These are phyloP conservation scores for Phaenicophaeus curvirostris DNA, from an alignment of 2,797 vertebrate genomes.

Conservation along the genomic window DNA sequence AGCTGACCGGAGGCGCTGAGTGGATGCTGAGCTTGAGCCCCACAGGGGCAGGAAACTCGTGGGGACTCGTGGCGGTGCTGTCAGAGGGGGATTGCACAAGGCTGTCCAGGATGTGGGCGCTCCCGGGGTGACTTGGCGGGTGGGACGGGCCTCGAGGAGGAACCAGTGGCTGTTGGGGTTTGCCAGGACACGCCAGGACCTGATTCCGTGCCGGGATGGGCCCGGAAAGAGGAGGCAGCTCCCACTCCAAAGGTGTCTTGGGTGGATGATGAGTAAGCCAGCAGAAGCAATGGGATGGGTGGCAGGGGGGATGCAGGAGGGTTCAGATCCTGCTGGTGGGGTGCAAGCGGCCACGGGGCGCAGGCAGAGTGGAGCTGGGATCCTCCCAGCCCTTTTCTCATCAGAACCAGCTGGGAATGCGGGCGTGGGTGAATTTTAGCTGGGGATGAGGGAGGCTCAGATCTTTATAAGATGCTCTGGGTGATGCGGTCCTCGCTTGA, in stretches of 20 bases:
- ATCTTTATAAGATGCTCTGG: accelerated
- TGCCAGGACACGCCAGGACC: background rate
- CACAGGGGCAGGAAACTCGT: background rate
- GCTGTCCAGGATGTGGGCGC: accelerated
- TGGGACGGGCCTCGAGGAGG: background rate
- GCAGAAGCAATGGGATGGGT: too few relatives aligned
- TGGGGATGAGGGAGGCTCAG: background rate
- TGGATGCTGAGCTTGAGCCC: background rate
- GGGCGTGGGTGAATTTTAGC: background rate
- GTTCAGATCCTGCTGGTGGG: too few relatives aligned
- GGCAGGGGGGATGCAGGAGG: too few relatives aligned
- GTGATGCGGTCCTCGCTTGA: accelerated
- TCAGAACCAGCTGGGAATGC: background rate
- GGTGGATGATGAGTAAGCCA: accelerated
- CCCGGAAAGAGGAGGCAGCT: background rate
- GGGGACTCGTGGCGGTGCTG: accelerated
- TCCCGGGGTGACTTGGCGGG: background rate
- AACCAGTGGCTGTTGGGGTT: accelerated
- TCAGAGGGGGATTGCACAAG: background rate
- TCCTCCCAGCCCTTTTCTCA: background rate
- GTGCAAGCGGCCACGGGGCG: accelerated
- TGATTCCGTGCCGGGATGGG: accelerated
- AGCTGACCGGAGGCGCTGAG: too few relatives aligned
- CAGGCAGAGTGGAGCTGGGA: background rate
- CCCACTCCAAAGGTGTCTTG: accelerated